Evolutionary conservation across 2,113 vertebrate genomes (phyloP).

Genomic region (Lycaon pictus): DNA sequence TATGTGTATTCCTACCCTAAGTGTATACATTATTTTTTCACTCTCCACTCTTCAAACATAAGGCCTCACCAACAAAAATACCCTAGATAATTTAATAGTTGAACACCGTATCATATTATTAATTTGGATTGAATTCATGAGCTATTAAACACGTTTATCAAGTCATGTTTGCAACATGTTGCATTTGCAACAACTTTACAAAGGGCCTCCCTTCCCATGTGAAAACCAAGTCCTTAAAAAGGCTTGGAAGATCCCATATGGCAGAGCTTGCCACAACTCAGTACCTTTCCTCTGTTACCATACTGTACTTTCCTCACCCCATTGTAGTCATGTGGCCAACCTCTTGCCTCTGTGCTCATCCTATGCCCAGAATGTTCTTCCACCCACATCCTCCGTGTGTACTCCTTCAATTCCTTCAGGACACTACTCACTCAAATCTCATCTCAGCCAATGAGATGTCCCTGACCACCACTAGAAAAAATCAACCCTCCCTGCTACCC

Average conservation of each 20-base stretch:
- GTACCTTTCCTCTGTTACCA: neutral
- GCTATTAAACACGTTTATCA: neutral
- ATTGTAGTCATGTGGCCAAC: neutral
- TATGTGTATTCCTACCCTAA: neutral
- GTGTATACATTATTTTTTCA: neutral
- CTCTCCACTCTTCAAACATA: neutral
- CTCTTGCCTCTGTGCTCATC: neutral
- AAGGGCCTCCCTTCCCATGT: too few species aligned
- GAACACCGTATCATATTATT: neutral
- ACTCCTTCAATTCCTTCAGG: too few species aligned
- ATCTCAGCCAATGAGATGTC: neutral
- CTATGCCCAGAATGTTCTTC: neutral
- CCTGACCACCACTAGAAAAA: neutral
- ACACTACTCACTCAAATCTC: neutral
- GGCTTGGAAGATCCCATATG: neutral
- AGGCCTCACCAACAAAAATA: neutral
- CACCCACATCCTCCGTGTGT: neutral
- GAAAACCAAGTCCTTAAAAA: neutral
- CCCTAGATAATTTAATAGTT: neutral
- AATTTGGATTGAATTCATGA: neutral
- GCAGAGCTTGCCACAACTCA: neutral
- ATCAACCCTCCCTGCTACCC: neutral
- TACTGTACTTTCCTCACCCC: neutral
- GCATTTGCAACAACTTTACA: neutral
- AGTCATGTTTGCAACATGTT: neutral